Evolutionary conservation across 2,797 vertebrate genomes (phyloP).

Genomic region (Macroramphosus scolopax): DNA sequence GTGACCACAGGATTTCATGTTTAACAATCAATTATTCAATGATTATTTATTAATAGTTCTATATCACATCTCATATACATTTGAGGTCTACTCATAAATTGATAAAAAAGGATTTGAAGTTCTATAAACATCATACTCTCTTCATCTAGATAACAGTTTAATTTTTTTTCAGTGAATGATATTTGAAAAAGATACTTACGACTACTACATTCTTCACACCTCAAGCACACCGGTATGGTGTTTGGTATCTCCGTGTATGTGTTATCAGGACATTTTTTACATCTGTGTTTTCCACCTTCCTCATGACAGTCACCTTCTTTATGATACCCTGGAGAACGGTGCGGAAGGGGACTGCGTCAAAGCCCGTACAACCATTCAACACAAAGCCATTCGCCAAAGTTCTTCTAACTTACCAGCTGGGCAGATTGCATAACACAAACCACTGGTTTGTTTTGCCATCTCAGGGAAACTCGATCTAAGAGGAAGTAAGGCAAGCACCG

Average conservation of each 20-base stretch:
- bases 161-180: background rate
- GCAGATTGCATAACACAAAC: no score
- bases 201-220: accelerated
- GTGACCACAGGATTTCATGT: background rate
- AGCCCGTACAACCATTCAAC: background rate
- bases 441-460: no score
- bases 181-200: conserved; percentile 46
- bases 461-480: no score
- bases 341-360: background rate
- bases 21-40: background rate
- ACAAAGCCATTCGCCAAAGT: background rate
- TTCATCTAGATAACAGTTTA: background rate
- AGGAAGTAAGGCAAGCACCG: no score
- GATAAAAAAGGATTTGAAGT: no score
- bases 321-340: conserved; percentile 48
- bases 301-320: accelerated
- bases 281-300: accelerated
- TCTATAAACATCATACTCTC: background rate
- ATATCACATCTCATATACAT: no score
- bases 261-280: background rate
- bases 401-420: no score
- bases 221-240: accelerated
- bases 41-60: no score
- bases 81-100: no score
- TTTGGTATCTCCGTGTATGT: background rate